Base-by-base conservation (phyloP, 2,888 invertebrate genomes). In the Sphaerophoria rueppellii region DNA sequence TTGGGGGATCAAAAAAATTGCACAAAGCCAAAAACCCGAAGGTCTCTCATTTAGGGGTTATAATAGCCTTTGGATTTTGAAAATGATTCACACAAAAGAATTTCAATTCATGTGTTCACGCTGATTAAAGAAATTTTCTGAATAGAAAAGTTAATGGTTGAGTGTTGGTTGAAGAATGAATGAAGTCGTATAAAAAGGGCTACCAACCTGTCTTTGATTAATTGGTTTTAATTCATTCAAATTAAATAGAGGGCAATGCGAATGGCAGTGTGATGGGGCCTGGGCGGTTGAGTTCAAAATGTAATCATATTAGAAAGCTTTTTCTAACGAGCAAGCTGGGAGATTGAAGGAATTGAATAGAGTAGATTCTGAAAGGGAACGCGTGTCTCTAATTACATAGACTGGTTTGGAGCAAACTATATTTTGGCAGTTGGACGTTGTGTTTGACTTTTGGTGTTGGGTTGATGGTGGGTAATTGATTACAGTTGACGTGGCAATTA, bases 141-240 rank as follows among this genome's bases (percentile, higher is more conserved):
- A 50, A 57, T 70, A 61, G 70, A 24, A 24, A 16, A 40, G 37
- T 46, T 43, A n/a, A 1, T n/a, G 43, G 63, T n/a, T 0, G 52
- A 6, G 6, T 0, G 43, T 4, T 24, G 24, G 40, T 6, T 32
- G 6, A 3, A 35, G 24, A 14, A 11, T 34, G 48, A 4, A 32
- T 34, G 11, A 52, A 54, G 55, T 12, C 6, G 35, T 9, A 43
- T 2, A 43, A 43, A 50, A 50, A 65, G 16, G 35, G 12, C 35
- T 50, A 50, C 35, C 48, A 48, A 48, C 63, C 63, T 70, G 75
- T 60, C 46, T 69, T 69, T 73, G 65, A 78, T 58, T 71, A 80
- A 80, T 83, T 83, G 71, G 72, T 69, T 83, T 76, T 69, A 76
- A 75, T 80, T 78, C 65, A 71, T 65, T 67, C 54, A 14, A 67